A percentile compares a stretch with the other conserved stretches of the same genome.
phyloP scores from a whole-genome alignment of 2,113 vertebrate genomes.

The Cyrtonyx montezumae region DNA sequence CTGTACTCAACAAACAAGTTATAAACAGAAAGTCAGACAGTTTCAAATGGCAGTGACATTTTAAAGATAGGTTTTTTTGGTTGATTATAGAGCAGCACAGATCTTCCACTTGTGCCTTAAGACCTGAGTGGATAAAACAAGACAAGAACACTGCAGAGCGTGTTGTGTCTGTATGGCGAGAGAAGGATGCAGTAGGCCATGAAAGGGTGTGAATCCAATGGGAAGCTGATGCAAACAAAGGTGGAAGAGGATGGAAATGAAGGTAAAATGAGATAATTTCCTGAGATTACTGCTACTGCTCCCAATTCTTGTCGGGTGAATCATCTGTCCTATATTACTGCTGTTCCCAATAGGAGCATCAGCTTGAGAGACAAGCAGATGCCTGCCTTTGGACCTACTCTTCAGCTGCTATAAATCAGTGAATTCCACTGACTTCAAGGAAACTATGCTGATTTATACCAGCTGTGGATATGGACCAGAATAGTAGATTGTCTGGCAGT shows the following conservation, averaged over 20 bases:
- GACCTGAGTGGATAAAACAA: neutral
- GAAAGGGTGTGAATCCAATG: neutral
- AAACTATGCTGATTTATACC: neutral
- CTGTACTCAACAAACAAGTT: neutral
- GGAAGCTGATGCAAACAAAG: neutral
- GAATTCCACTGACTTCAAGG: neutral
- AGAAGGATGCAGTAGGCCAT: neutral
- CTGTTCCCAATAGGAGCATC: neutral
- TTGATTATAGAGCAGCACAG: rapidly evolving
- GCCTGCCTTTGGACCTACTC: neutral
- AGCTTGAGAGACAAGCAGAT: neutral
- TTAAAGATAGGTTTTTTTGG: neutral
- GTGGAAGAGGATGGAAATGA: neutral
- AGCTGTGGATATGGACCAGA: slow-evolving; percentile 7
- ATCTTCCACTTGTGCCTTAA: neutral
- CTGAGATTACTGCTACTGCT: neutral
- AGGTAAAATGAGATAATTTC: neutral
- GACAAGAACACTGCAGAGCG: neutral
- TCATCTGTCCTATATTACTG: neutral
- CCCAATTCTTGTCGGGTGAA: rapidly evolving
- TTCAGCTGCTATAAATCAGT: slow-evolving; percentile 23
- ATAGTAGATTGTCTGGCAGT: neutral
- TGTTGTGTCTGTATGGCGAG: rapidly evolving
- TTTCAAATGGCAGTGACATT: neutral
- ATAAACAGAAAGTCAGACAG: neutral